phyloP scores from a whole-genome alignment of 1,140 invertebrate species.

The Musca vetustissima region DNA sequence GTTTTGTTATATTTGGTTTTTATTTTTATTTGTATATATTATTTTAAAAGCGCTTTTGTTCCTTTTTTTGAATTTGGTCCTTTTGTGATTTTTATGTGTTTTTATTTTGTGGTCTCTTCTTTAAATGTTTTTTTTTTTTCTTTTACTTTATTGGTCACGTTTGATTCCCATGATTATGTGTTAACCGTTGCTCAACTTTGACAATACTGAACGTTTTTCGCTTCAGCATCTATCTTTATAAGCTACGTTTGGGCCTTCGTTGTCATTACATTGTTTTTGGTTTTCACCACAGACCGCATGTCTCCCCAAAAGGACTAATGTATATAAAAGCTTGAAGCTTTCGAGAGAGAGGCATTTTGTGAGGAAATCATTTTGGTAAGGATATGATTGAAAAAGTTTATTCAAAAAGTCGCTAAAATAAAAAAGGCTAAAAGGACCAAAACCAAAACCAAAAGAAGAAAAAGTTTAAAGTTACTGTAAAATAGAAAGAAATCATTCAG shows the following conservation, averaged over 20 bases:
- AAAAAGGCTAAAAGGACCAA: too few species aligned
- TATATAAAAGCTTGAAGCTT: too few species aligned
- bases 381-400: too few species aligned
- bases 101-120: background rate
- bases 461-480: too few species aligned
- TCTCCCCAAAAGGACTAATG: background rate
- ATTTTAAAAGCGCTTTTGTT: too few species aligned
- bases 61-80: background rate
- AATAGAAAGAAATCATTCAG: too few species aligned
- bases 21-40: too few species aligned
- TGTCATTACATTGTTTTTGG: background rate
- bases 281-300: constrained; percentile 18
- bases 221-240: constrained; percentile 12
- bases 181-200: constrained; percentile 19
- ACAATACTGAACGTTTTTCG: constrained; percentile 2
- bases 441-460: too few species aligned
- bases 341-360: too few species aligned
- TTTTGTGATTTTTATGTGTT: background rate
- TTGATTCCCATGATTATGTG: background rate
- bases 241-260: background rate
- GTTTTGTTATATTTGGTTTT: too few species aligned
- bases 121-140: background rate
- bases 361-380: too few species aligned
- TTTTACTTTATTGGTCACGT: constrained; percentile 7
- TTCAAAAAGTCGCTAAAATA: too few species aligned